Evolutionary conservation across 2,888 invertebrate genomes (phyloP).

Genomic region (Drosophila recens): DNA sequence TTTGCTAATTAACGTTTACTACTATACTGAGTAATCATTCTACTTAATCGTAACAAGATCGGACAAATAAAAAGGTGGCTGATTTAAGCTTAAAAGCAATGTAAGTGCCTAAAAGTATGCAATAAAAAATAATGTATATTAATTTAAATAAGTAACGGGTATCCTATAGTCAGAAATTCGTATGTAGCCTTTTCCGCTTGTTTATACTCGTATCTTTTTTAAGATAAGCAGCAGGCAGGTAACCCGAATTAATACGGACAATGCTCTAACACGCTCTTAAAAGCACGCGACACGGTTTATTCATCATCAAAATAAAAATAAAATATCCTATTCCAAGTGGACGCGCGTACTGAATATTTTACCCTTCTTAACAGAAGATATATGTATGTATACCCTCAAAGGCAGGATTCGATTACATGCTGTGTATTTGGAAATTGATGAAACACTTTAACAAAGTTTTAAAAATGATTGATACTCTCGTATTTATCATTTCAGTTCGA

Average conservation of each 20-base stretch:
- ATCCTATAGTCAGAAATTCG: too few species aligned
- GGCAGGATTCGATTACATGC: slow-evolving; percentile 14
- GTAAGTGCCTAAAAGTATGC: too few species aligned
- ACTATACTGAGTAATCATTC: too few species aligned
- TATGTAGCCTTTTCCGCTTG: not conserved
- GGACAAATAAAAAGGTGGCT: too few species aligned
- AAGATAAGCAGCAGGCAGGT: slow-evolving; percentile 29
- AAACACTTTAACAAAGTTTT: slow-evolving; percentile 6
- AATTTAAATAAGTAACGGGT: too few species aligned
- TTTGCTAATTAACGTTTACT: too few species aligned
- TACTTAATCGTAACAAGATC: too few species aligned
- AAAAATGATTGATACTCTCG: slow-evolving; percentile 18
- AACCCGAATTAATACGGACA: slow-evolving; percentile 46
- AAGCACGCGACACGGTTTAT: not conserved
- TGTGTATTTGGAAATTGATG: slow-evolving; percentile 12
- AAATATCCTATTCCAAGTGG: slow-evolving; percentile 17
- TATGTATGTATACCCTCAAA: not conserved
- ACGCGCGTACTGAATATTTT: slow-evolving; percentile 18
- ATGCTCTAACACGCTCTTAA: slow-evolving; percentile 47
- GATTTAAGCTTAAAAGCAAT: too few species aligned
- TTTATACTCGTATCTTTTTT: slow-evolving; percentile 17
- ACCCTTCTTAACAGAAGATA: slow-evolving; percentile 10
- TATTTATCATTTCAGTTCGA: slow-evolving; percentile 14
- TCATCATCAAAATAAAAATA: slow-evolving; percentile 1
- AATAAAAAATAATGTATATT: too few species aligned